phyloP scores from a whole-genome alignment of 2,888 invertebrate species.

The Nezara viridula region DNA sequence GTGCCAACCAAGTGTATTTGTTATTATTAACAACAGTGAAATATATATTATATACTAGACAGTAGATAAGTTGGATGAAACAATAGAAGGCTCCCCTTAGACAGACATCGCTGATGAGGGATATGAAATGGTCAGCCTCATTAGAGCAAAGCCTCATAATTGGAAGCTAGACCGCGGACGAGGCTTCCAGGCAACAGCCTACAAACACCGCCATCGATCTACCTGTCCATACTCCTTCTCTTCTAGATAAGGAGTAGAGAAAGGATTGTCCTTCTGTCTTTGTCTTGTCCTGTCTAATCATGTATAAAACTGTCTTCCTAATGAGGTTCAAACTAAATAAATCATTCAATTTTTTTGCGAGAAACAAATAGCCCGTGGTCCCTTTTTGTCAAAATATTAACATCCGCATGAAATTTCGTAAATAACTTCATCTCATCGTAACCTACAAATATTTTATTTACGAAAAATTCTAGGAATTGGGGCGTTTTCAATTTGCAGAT shows the following conservation, averaged over 20 bases:
- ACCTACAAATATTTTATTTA: no score
- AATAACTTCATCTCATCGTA: no score
- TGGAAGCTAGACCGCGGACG: not conserved
- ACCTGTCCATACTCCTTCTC: not conserved
- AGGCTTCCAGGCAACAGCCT: not conserved
- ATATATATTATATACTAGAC: no score
- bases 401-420: no score
- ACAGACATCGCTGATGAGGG: not conserved
- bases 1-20: no score
- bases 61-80: no score
- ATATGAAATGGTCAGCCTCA: not conserved
- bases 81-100: not conserved
- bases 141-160: not conserved
- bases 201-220: slow-evolving; percentile 9
- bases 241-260: not conserved
- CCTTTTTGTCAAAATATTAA: no score
- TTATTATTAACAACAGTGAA: no score
- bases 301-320: not conserved
- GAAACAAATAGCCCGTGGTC: no score
- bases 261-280: not conserved
- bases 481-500: no score
- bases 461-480: no score
- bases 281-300: not conserved
- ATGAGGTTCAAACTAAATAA: not conserved
- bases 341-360: no score